Conservation (phyloP, 2,113 vertebrate genomes). For the Baryphthengus martii region DNA sequence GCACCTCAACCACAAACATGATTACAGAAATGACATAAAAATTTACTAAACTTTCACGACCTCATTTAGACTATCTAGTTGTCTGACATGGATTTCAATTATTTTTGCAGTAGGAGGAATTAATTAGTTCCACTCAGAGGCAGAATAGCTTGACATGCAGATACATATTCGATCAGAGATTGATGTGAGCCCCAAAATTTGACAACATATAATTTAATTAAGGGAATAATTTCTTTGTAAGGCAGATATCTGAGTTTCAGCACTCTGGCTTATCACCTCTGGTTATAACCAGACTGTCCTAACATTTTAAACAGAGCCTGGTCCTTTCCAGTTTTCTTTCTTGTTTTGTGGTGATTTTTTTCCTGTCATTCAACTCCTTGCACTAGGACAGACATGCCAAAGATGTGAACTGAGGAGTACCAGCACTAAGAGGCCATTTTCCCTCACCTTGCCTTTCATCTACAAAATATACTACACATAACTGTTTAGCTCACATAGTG, state of each 20-base stretch:
- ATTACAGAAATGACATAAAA: conserved; percentile 1
- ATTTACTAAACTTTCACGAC: not conserved
- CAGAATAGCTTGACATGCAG: not conserved
- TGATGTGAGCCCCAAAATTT: not conserved
- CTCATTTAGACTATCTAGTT: not conserved
- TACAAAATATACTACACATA: not conserved
- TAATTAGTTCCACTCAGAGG: not conserved
- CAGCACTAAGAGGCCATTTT: not conserved
- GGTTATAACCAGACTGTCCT: not conserved
- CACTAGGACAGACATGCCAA: not conserved
- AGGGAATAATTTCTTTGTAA: not conserved
- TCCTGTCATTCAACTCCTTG: not conserved
- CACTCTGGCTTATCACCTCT: not conserved
- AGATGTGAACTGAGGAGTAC: not conserved
- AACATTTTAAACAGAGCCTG: not conserved
- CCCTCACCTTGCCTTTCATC: not conserved
- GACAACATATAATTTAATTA: not conserved
- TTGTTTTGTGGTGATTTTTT: not conserved
- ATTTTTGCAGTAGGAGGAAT: conserved; percentile 1
- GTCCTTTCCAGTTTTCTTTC: not conserved
- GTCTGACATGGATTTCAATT: conserved; percentile 8
- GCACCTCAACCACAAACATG: not conserved
- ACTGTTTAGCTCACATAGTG: not conserved
- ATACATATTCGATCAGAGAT: not conserved
- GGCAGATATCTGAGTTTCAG: not conserved